Percentiles rank a stretch among this genome's conserved stretches.
phyloP scores from a whole-genome alignment of 1,140 invertebrate genomes.

The Meloidogyne chitwoodi region DNA sequence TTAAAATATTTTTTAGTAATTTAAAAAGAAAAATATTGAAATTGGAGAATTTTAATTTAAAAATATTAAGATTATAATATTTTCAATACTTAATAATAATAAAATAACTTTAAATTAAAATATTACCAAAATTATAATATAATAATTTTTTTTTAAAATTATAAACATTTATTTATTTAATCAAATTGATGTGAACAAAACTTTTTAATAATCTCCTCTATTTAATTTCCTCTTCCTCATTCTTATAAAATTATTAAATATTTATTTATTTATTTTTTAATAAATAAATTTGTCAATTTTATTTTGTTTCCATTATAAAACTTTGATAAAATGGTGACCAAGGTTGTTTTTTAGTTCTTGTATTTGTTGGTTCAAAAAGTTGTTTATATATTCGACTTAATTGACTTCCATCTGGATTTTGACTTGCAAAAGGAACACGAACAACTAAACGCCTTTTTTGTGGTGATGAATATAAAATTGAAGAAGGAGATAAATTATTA shows the following conservation, averaged over 20 bases:
- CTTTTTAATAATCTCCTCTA: no score
- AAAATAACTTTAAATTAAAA: no score
- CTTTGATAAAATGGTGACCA: background rate
- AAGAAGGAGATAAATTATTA: background rate
- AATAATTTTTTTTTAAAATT: no score
- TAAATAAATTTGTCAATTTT: background rate
- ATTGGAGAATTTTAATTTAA: no score
- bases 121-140: no score
- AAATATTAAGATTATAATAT: no score
- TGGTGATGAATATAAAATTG: background rate
- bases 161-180: no score
- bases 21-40: no score
- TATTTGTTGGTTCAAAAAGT: background rate
- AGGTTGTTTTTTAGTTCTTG: background rate
- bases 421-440: slow-evolving; percentile 39
- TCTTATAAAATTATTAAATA: background rate
- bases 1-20: no score
- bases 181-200: no score
- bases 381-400: slow-evolving; percentile 5
- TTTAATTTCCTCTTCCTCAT: background rate
- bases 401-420: slow-evolving; percentile 37
- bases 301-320: background rate
- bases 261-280: background rate
- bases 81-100: no score
- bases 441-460: slow-evolving; percentile 37